Evolutionary conservation across 2,888 invertebrate genomes (phyloP).

Genomic region (Stegophylla sp.): DNA sequence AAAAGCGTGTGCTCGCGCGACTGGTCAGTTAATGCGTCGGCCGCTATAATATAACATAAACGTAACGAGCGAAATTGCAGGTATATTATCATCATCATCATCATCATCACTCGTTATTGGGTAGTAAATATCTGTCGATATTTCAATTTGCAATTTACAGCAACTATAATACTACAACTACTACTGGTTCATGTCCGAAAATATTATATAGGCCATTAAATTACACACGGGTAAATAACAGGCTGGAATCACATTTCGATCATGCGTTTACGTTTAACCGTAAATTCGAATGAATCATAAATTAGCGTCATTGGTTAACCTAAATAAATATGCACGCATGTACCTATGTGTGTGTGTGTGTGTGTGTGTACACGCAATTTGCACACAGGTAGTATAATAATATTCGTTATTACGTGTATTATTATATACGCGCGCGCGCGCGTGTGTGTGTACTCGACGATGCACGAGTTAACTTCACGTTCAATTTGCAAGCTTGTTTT

Average conservation of each 20-base stretch:
- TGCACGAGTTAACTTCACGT: slow-evolving; percentile 33
- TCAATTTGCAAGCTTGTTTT: slow-evolving; percentile 39
- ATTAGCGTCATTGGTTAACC: slow-evolving; percentile 30
- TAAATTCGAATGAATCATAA: slow-evolving; percentile 38
- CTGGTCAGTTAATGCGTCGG: too few species aligned
- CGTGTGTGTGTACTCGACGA: background rate
- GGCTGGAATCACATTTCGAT: background rate
- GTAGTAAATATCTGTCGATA: too few species aligned
- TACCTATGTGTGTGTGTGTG: background rate
- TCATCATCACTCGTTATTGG: too few species aligned
- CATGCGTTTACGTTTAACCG: slow-evolving; percentile 21
- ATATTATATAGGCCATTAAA: background rate
- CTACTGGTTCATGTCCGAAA: background rate
- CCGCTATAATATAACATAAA: too few species aligned
- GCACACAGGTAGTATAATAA: too few species aligned
- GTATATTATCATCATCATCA: too few species aligned
- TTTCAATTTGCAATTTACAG: background rate
- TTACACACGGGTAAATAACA: background rate
- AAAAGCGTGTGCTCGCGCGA: too few species aligned
- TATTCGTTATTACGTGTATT: background rate
- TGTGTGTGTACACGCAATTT: background rate
- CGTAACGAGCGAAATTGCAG: too few species aligned
- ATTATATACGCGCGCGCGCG: background rate
- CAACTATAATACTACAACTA: background rate
- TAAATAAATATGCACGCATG: background rate